These are phyloP conservation scores for Rhinopomastus cyanomelas DNA, from an alignment of 2,113 vertebrate species.

Conservation along the genomic window DNA sequence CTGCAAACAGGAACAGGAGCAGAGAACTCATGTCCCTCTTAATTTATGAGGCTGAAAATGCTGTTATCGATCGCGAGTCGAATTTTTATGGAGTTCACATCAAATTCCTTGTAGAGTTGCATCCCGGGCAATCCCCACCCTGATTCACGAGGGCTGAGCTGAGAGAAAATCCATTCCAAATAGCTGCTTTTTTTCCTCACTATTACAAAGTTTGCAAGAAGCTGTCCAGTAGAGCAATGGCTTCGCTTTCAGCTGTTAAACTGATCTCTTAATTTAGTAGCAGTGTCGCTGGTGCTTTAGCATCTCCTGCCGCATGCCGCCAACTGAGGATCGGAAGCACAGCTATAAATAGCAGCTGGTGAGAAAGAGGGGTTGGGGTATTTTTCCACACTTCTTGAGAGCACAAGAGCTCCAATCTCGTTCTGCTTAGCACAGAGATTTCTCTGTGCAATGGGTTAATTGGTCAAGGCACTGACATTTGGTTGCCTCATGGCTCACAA, in stretches of 20 bases:
- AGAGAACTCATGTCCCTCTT: neutral
- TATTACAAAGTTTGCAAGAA: neutral
- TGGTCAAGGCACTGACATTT: neutral
- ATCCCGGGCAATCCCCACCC: neutral
- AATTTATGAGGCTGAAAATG: slow-evolving; percentile 26
- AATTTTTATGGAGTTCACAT: slow-evolving; percentile 22
- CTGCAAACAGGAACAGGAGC: neutral
- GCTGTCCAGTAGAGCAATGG: neutral
- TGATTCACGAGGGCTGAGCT: neutral
- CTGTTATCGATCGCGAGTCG: slow-evolving; percentile 27
- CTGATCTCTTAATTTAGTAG: slow-evolving; percentile 48
- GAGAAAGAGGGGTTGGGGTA: slow-evolving; percentile 23
- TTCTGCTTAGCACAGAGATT: neutral
- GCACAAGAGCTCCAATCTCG: slow-evolving; percentile 1
- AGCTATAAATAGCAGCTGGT: slow-evolving; percentile 61
- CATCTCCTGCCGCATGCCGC: slow-evolving; percentile 30
- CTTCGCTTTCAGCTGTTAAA: slow-evolving; percentile 37
- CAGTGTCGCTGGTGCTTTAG: slow-evolving; percentile 3
- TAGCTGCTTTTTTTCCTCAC: neutral
- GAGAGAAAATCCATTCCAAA: slow-evolving; percentile 25
- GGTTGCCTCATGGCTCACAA: neutral
- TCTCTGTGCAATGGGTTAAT: neutral
- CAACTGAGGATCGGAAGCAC: slow-evolving; percentile 41
- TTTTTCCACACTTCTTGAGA: neutral
- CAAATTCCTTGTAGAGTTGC: neutral